Evolutionary conservation across 2,113 vertebrate species (phyloP), one percentile per base, ranked within the genome.

Genomic region (Chloropsis cyanopogon): DNA sequence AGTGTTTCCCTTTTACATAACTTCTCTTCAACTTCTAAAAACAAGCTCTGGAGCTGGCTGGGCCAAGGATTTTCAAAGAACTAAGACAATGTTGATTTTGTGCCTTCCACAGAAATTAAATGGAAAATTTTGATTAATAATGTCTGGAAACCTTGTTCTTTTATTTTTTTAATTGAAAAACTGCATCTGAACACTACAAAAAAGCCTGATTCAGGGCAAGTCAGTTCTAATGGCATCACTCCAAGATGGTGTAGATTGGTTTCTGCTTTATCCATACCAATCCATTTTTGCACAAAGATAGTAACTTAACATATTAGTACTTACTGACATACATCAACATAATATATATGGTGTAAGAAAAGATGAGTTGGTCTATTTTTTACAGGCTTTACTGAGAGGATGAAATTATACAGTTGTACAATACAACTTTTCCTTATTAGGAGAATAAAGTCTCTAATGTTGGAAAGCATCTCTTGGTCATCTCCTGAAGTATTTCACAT

Each of bases 361-460:
- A 86, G n/a, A 69, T 29, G 5, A 53, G 24, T 81, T 82, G 50
- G 24, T 53, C 56, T 83, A 28, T 49, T 80, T 86, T 91, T 93
- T 26, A 84, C 25, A 68, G n/a, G 12, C 15, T 88, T 88, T 70
- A 71, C 60, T 28, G 28, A 71, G 41, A 12, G 14, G 15, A 60
- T 81, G 52, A 84, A 41, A 57, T 84, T 88, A 61, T 53, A 37
- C 41, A 86, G 68, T 42, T 91, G 41, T 61, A 57, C 37, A 88
- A 33, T 22, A 68, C 26, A n/a, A 93, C 49, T 93, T 88, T 73
- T 88, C 94, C 90, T 86, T 96, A 65, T 90, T 94, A 93, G 88
- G 92, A 88, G 16, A 95, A 86, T 69, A 93, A 90, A 68, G 78
- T 81, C 41, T 18, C 21, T 90, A 66, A 60, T 2, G 3, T 12